Base-by-base conservation (phyloP, 2,888 invertebrate species). In the Megalurothrips usitatus region DNA sequence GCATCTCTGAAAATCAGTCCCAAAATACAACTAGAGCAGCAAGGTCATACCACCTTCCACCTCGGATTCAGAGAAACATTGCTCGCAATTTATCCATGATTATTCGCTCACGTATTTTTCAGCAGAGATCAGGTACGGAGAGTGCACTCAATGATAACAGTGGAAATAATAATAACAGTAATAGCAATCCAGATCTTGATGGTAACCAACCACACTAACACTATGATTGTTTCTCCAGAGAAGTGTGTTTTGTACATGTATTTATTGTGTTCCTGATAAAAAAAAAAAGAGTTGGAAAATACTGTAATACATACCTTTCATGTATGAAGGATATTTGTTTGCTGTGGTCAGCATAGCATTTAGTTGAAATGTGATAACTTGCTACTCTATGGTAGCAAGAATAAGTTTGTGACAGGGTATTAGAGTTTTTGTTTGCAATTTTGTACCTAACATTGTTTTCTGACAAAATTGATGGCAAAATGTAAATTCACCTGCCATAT, bases 21-120 rank as follows among this genome's bases (percentile, higher is more conserved):
- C 68, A 75, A 23, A 75, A n/a, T 26, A 26, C 12, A 12, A 75
- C 23, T 75, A 75, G 68, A 23, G 68, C 68, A 23, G 12, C 68
- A 26, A 75, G 68, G 12, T 80, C 82, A 1, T 23, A 79, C 58
- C 79, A 80, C 1, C 75, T 82, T 12, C 80, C 82, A n/a, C 80
- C 80, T 17, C 68, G 82, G 17, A 78, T 79, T 9, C 81, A 81
- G 12, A 34, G 82, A 23, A 81, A 80, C 26, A 80, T 82, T 19
- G 81, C 79, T 12, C 81, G 81, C 14, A 82, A 82, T 68, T 81
- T 82, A 3, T 82, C 81, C 8, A 82, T 82, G 82, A 79, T 81
- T 47, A 80, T 82, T 43, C 80, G 82, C 78, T 79, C 82, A 48
- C 80, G 81, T 0, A 78, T 81, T 58, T 79, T 81, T 26, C 23